phyloP scores from a whole-genome alignment of 2,888 invertebrate species.

The Melangyna quadrimaculata region DNA sequence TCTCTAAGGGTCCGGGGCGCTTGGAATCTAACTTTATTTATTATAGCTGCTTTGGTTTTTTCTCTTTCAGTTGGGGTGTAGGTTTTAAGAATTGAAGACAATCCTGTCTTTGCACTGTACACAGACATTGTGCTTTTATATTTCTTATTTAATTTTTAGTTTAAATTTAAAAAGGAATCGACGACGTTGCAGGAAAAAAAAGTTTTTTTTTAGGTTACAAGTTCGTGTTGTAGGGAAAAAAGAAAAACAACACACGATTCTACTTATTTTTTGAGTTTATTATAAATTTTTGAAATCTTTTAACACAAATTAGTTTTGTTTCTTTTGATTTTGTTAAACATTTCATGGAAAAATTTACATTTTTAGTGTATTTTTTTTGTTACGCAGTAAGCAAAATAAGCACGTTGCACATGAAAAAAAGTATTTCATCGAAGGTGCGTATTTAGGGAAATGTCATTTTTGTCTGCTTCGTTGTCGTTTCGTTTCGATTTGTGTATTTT shows the following conservation, averaged over 20 bases:
- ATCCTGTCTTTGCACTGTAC: conserved; percentile 76
- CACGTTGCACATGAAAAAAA: conserved; percentile 38
- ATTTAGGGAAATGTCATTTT: conserved; percentile 2
- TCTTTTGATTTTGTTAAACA: conserved; percentile 15
- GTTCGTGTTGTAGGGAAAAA: neutral
- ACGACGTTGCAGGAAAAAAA: conserved; percentile 33
- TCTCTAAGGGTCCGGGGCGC: conserved; percentile 75
- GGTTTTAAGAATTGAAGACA: conserved; percentile 78
- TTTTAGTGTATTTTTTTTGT: conserved; percentile 1
- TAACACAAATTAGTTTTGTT: neutral
- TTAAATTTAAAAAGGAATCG: neutral
- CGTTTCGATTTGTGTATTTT: neutral
- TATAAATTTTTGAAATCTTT: neutral
- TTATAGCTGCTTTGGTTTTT: conserved; percentile 75
- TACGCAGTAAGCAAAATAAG: conserved; percentile 38
- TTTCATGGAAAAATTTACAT: conserved; percentile 14
- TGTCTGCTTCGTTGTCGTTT: neutral
- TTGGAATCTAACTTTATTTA: conserved; percentile 79
- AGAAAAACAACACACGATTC: neutral
- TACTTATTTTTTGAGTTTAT: neutral
- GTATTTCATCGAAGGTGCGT: neutral
- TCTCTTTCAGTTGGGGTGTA: conserved; percentile 77
- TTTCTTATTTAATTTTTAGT: neutral
- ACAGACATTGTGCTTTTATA: conserved; percentile 77
- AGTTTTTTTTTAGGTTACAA: conserved; percentile 46